Percentiles rank a stretch among this genome's conserved stretches.
These are phyloP conservation scores for Dynastes maya DNA, from an alignment of 2,888 invertebrate species.

Conservation along the genomic window DNA sequence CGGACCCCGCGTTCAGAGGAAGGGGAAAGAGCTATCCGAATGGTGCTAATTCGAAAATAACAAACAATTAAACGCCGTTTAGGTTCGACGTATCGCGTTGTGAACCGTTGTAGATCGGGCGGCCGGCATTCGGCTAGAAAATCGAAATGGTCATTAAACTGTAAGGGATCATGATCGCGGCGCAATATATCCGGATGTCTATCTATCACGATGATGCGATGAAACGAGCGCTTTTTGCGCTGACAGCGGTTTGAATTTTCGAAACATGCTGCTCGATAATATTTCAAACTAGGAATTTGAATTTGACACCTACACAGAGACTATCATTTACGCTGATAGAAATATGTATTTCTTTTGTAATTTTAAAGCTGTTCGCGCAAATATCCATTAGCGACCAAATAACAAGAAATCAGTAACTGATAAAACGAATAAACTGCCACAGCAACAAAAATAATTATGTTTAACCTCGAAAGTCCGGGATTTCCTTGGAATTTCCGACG, in stretches of 20 bases:
- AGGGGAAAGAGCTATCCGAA: slow-evolving; percentile 8
- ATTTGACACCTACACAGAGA: no score
- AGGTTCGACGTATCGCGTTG: slow-evolving; percentile 12
- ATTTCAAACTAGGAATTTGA: no score
- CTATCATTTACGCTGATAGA: no score
- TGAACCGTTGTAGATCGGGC: not conserved
- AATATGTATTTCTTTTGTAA: no score
- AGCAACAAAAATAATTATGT: no score
- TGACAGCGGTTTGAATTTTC: slow-evolving; percentile 19
- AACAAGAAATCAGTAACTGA: no score
- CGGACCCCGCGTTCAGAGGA: not conserved
- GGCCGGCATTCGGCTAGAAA: slow-evolving; percentile 19
- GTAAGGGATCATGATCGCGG: slow-evolving; percentile 19
- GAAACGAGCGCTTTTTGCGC: not conserved
- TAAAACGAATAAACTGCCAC: no score
- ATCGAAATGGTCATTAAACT: slow-evolving; percentile 35
- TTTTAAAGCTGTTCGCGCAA: no score
- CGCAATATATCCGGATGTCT: slow-evolving; percentile 30
- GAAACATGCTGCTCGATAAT: not conserved
- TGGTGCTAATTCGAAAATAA: slow-evolving; percentile 40
- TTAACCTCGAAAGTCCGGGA: no score
- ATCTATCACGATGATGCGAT: not conserved
- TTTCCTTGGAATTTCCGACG: no score
- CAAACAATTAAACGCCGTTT: slow-evolving; percentile 41
- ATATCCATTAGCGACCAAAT: no score